These are phyloP conservation scores for Cryptus viduatorius DNA, from an alignment of 2,888 invertebrate species.

Conservation along the genomic window DNA sequence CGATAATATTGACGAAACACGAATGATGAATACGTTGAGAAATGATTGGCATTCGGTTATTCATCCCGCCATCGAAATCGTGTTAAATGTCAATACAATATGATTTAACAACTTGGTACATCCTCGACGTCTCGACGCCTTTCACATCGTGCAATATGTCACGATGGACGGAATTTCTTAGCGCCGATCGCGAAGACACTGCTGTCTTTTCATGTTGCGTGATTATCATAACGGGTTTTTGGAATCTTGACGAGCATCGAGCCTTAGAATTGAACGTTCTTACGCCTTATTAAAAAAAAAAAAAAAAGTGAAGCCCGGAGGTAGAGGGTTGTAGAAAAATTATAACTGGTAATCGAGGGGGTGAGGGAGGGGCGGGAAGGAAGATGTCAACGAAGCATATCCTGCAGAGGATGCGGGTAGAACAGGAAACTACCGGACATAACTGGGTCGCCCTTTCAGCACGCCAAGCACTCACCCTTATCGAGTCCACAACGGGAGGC, in stretches of 20 bases:
- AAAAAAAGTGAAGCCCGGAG: not conserved
- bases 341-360: conserved; percentile 14
- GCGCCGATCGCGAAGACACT: too few species aligned
- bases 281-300: too few species aligned
- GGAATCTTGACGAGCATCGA: not conserved
- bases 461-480: conserved; percentile 52
- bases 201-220: not conserved
- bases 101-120: not conserved
- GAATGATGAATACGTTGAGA: not conserved
- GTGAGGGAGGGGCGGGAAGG: not conserved
- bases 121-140: not conserved
- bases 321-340: not conserved
- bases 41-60: not conserved
- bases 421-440: conserved; percentile 48
- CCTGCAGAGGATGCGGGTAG: conserved; percentile 63
- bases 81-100: conserved; percentile 7
- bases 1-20: not conserved
- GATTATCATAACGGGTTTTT: conserved; percentile 42
- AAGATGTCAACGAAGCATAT: conserved; percentile 52
- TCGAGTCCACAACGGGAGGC: conserved; percentile 50
- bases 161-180: not conserved
- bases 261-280: not conserved
- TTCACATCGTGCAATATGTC: not conserved
- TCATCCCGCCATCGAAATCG: not conserved
- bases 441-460: conserved; percentile 56